A percentile compares a stretch with the other conserved stretches of the same genome.
phyloP scores from a whole-genome alignment of 2,113 vertebrate genomes.

The Melozone crissalis region DNA sequence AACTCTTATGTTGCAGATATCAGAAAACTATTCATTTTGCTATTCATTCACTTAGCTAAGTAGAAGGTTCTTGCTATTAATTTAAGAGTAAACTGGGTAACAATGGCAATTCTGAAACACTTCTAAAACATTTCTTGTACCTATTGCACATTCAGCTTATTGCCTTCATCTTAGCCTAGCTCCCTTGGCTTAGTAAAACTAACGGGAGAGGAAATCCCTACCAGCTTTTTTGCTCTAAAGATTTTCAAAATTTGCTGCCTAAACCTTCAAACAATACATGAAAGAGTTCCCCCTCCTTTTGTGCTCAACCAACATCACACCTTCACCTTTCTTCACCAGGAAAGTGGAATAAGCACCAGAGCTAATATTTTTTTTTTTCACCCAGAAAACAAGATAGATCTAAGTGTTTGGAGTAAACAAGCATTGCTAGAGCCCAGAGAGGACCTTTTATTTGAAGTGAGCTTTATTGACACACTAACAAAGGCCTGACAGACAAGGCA shows the following conservation, averaged over 20 bases:
- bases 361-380: background rate
- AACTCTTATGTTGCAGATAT: background rate
- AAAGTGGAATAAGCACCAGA: constrained; percentile 32
- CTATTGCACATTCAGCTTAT: background rate
- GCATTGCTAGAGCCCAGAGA: background rate
- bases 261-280: constrained; percentile 25
- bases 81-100: background rate
- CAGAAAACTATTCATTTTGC: background rate
- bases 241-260: constrained; percentile 39
- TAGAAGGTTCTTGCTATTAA: background rate
- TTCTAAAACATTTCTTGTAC: background rate
- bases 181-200: background rate
- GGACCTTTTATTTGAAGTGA: constrained; percentile 30
- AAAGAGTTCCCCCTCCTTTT: background rate
- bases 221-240: background rate
- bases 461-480: constrained; percentile 46
- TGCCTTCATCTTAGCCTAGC: background rate
- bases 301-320: background rate
- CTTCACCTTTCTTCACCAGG: constrained; percentile 37
- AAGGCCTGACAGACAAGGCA: constrained; percentile 38
- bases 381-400: background rate
- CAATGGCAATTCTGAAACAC: background rate
- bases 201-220: background rate
- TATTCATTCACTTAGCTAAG: background rate
- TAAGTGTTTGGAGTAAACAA: constrained; percentile 10